Evolutionary conservation across 2,888 invertebrate genomes (phyloP), one percentile per base, ranked within the genome.

Genomic region (Chromoteleia sp.): DNA sequence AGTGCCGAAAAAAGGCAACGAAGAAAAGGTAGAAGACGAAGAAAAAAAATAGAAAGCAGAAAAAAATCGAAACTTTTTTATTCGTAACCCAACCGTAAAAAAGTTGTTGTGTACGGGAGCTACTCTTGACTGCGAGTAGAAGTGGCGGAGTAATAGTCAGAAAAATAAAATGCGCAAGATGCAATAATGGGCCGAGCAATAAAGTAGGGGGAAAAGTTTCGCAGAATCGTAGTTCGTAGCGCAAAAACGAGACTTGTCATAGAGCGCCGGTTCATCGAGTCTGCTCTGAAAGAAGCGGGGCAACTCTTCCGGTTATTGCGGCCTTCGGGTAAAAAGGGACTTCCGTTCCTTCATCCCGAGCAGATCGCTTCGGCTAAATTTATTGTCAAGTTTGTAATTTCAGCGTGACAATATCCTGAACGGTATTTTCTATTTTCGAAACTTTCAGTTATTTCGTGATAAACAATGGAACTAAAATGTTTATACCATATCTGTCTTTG

Each of bases 301-400:
- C 45, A 15, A 25, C 54, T 63, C 73, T 74, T 74, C 73, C 73
- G 73, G 63, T 63, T 73, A 50, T 61, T 61, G 61, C 73, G 43
- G 59, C 12, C 48, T 14, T 17, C 36, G 33, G 30, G 25, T 30
- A 59, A 74, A 75, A 75, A 65, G 30, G 25, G 21, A 75, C 65
- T 45, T 56, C 58, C 65, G 56, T 65, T 65, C 12, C 58, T 65
- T 65, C 56, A 75, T 75, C 36, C 45, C 39, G 19, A 30, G 19
- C 65, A 58, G 56, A 67, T 65, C 67, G 58, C 45, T 25, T 65
- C 39, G 45, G 21, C 21, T 33, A 75, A 67, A 75, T 75, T 67
- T 75, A 75, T 75, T 58, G 65, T 67, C 48, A 54, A 67, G 41
- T 67, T 75, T 75, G 56, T 75, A 75, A 75, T 67, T 75, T 67